A percentile compares a stretch with the other conserved stretches of the same genome.
Evolutionary conservation across 2,888 invertebrate genomes (phyloP).

Genomic region (Mamestra brassicae): DNA sequence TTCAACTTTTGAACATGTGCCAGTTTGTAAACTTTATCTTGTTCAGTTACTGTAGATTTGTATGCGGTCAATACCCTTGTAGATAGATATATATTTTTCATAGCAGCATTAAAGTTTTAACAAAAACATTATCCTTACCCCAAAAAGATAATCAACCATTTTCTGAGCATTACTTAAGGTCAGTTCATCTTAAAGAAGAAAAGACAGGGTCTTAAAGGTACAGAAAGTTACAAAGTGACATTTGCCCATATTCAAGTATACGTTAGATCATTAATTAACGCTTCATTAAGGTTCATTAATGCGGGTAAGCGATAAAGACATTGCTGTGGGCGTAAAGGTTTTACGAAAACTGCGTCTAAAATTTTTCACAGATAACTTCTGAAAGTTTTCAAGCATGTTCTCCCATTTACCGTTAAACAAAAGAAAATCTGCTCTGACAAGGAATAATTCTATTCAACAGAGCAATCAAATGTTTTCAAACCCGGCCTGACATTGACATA

Average conservation of each 20-base stretch:
- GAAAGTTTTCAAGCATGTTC: constrained; percentile 34
- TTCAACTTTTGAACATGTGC: constrained; percentile 71
- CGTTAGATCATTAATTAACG: constrained; percentile 41
- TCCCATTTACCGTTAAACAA: constrained; percentile 7
- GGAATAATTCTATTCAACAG: constrained; percentile 56
- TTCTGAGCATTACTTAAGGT: constrained; percentile 35
- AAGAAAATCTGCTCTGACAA: constrained; percentile 39
- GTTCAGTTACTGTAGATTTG: constrained; percentile 63
- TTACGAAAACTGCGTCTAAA: constrained; percentile 30
- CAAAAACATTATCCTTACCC: constrained; percentile 7
- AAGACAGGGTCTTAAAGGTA: constrained; percentile 6
- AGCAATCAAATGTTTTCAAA: constrained; percentile 55
- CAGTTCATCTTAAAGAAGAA: constrained; percentile 30
- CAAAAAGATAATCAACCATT: constrained; percentile 32
- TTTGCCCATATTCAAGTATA: constrained; percentile 27
- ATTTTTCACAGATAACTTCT: constrained; percentile 27
- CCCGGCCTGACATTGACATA: constrained; percentile 39
- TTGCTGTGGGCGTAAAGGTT: constrained; percentile 29
- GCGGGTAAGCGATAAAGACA: constrained; percentile 34
- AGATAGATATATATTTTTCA: constrained; percentile 1
- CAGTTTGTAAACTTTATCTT: constrained; percentile 63
- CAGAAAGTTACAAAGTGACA: constrained; percentile 11
- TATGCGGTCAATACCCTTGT: constrained; percentile 64
- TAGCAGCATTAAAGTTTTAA: constrained; percentile 7
- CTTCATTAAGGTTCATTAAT: constrained; percentile 41